These are phyloP conservation scores for Nesogale talazaci DNA, from an alignment of 2,113 vertebrate species.

Conservation along the genomic window DNA sequence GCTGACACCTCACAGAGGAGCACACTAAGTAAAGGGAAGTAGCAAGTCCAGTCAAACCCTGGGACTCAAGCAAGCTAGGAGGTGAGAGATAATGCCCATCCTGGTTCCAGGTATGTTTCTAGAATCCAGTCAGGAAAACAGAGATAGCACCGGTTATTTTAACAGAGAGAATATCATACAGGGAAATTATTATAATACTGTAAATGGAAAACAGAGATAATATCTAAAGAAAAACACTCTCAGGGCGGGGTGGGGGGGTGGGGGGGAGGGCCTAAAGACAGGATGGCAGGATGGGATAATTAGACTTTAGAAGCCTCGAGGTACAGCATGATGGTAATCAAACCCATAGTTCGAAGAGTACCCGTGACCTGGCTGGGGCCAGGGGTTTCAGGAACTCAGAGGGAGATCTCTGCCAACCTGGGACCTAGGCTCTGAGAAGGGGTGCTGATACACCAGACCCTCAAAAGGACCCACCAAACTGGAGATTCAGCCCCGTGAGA, in stretches of 20 bases:
- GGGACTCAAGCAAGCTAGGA: background rate
- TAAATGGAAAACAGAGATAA: background rate
- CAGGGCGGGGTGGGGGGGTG: background rate
- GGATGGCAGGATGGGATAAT: background rate
- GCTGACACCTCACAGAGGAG: background rate
- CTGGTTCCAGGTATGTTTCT: background rate
- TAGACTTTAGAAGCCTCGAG: background rate
- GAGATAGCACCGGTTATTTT: conserved; percentile 3
- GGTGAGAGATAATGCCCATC: background rate
- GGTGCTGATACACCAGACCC: too few species aligned
- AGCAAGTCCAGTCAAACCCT: conserved; percentile 6
- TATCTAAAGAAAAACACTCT: background rate
- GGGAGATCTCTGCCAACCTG: background rate
- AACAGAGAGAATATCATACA: conserved; percentile 7
- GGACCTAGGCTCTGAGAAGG: background rate
- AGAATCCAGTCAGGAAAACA: conserved; percentile 10
- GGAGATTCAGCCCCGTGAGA: background rate
- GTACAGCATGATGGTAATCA: background rate
- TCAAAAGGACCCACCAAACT: background rate
- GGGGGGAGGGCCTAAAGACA: background rate
- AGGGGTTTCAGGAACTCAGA: background rate
- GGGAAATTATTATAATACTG: background rate
- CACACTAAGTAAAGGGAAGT: background rate
- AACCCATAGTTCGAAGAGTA: background rate
- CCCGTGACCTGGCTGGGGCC: background rate